Evolutionary conservation across 1,140 invertebrate genomes (phyloP).

Genomic region (Bombyx mandarina): DNA sequence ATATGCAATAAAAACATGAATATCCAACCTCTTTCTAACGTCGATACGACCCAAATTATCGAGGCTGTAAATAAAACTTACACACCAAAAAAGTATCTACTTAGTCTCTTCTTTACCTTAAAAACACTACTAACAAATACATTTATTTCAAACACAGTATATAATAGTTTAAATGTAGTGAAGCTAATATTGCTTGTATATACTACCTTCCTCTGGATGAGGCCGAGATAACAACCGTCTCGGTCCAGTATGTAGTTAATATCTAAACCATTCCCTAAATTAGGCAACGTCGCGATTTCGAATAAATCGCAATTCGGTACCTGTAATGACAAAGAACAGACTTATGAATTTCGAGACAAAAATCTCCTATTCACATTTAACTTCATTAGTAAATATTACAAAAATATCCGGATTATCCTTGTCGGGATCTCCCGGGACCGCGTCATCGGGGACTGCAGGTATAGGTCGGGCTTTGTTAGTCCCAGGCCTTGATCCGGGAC

Average conservation of each 20-base stretch:
- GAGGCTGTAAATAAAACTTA: no score
- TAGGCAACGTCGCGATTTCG: constrained; percentile 72
- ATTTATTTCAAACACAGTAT: no score
- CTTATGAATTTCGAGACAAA: constrained; percentile 2
- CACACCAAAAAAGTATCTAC: no score
- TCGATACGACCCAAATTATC: no score
- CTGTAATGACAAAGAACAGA: constrained; percentile 35
- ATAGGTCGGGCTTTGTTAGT: constrained; percentile 44
- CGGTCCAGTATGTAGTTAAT: constrained; percentile 66
- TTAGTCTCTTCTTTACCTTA: no score
- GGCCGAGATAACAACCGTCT: constrained; percentile 78
- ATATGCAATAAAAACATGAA: no score
- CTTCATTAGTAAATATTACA: constrained; percentile 21
- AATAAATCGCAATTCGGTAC: constrained; percentile 82
- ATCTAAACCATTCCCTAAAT: constrained; percentile 62
- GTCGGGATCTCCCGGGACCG: constrained; percentile 45
- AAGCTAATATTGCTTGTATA: neutral
- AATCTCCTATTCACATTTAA: neutral
- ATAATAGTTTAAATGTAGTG: no score
- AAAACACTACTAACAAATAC: no score
- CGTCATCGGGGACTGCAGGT: constrained; percentile 28
- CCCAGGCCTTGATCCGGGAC: constrained; percentile 23
- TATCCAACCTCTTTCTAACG: no score
- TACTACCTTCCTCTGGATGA: constrained; percentile 78
- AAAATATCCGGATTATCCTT: constrained; percentile 47